A percentile compares a stretch with the other conserved stretches of the same genome.
Conservation (phyloP, 2,797 vertebrate genomes). For the Paratrypauchen microcephalus region DNA sequence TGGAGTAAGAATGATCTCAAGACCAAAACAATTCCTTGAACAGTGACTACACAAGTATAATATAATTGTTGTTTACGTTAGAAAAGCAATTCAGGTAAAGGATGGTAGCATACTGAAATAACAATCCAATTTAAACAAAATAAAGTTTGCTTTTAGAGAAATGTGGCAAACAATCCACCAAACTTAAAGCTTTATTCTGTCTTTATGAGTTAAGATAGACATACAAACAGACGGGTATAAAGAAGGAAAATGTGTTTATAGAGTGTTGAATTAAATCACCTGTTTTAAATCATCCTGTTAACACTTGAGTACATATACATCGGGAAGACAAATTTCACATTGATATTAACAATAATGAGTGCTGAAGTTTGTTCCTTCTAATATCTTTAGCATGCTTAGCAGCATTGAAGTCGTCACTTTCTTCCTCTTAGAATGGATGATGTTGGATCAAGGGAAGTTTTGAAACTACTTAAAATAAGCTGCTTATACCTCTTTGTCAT, state of each 20-base stretch:
- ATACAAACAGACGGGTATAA: neutral
- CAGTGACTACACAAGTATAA: no score
- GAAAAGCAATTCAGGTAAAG: no score
- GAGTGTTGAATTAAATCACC: slow-evolving; percentile 1
- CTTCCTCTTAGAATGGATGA: slow-evolving; percentile 46
- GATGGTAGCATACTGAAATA: neutral
- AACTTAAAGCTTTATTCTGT: neutral
- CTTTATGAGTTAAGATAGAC: neutral
- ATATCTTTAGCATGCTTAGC: slow-evolving; percentile 47
- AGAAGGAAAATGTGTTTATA: neutral
- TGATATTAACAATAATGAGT: slow-evolving; percentile 4
- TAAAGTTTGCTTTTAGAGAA: neutral
- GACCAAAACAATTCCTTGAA: no score
- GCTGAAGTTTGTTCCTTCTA: slow-evolving; percentile 24
- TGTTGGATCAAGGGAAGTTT: slow-evolving; percentile 64
- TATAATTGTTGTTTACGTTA: no score
- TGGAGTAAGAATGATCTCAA: neutral
- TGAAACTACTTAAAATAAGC: slow-evolving; percentile 72
- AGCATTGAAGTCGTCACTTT: slow-evolving; percentile 31
- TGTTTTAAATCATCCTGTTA: slow-evolving; percentile 4
- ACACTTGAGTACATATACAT: slow-evolving; percentile 10
- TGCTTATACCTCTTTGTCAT: slow-evolving; percentile 72
- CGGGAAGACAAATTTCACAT: slow-evolving; percentile 1
- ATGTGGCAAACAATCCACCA: neutral
- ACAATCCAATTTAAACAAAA: neutral